Percentiles rank a stretch among this genome's conserved stretches.
These are phyloP conservation scores for Paramisgurnus dabryanus DNA, from an alignment of 2,113 vertebrate species.

Conservation along the genomic window DNA sequence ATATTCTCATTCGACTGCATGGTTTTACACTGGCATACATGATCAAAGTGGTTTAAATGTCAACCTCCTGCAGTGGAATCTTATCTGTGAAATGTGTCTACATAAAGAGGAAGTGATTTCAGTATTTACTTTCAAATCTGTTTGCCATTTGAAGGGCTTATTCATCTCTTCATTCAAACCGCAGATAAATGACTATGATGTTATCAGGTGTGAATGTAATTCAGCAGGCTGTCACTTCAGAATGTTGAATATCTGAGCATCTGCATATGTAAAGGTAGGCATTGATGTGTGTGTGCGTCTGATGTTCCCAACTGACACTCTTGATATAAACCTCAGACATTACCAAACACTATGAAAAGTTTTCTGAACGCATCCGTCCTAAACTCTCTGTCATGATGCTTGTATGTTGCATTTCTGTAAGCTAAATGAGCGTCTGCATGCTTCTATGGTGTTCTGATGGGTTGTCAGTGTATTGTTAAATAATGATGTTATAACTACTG, in stretches of 20 bases:
- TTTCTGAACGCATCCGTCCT: too few species aligned
- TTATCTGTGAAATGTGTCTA: conserved; percentile 29
- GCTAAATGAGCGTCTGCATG: too few species aligned
- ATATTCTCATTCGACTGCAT: conserved; percentile 1
- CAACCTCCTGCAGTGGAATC: conserved; percentile 23
- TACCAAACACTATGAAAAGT: too few species aligned
- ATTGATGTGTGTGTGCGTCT: too few species aligned
- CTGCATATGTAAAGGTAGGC: background rate
- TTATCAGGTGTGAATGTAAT: conserved; percentile 21
- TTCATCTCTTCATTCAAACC: conserved; percentile 12
- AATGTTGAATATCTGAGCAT: background rate
- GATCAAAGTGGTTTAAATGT: conserved; percentile 34
- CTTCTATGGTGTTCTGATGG: background rate
- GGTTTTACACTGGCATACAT: conserved; percentile 8
- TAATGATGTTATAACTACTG: too few species aligned
- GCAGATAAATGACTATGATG: conserved; percentile 23
- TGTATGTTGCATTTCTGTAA: too few species aligned
- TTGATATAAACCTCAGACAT: background rate
- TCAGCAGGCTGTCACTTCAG: background rate
- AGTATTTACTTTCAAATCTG: conserved; percentile 9
- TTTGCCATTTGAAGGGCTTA: conserved; percentile 16
- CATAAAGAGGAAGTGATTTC: conserved; percentile 29
- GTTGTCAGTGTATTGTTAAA: conserved; percentile 44
- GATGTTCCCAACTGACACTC: too few species aligned
- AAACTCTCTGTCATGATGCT: too few species aligned